phyloP scores from a whole-genome alignment of 2,888 invertebrate species.

The Lasius platythorax region DNA sequence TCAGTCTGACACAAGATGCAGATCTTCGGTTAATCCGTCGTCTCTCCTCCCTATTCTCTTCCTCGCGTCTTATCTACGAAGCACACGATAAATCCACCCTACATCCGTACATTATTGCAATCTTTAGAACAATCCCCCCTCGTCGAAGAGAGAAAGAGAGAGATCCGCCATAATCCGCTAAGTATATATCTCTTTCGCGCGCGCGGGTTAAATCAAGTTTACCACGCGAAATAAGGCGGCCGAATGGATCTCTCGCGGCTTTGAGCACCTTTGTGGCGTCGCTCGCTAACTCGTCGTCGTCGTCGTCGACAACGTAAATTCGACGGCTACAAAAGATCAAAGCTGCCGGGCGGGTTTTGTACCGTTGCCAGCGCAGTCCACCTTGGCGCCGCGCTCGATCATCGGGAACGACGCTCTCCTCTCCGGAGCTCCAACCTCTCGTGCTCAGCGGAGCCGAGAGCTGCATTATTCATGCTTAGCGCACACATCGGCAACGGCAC shows the following conservation, averaged over 20 bases:
- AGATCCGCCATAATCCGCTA: conserved; percentile 34
- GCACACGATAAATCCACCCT: conserved; percentile 41
- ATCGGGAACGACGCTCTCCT: conserved; percentile 9
- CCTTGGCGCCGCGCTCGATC: conserved; percentile 24
- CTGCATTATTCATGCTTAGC: conserved; percentile 79
- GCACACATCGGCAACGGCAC: conserved; percentile 65
- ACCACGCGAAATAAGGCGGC: conserved; percentile 57
- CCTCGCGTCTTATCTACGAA: conserved; percentile 12
- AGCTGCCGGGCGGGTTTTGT: conserved; percentile 58
- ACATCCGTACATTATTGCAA: conserved; percentile 46
- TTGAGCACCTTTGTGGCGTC: conserved; percentile 56
- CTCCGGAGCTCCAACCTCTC: conserved; percentile 8
- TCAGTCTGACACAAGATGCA: conserved; percentile 47
- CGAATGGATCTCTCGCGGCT: conserved; percentile 36
- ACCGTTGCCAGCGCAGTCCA: conserved; percentile 21
- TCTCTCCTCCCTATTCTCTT: not conserved
- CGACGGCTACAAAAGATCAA: conserved; percentile 78
- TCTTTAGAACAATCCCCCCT: conserved; percentile 44
- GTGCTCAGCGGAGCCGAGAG: conserved; percentile 49
- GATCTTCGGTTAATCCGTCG: conserved; percentile 41
- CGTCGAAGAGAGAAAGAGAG: not conserved
- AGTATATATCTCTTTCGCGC: conserved; percentile 37
- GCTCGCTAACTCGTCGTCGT: conserved; percentile 66
- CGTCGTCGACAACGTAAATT: conserved; percentile 70
- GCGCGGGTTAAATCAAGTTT: conserved; percentile 54